Percentiles rank a stretch among this genome's conserved stretches.
Conservation (phyloP, 1,140 invertebrate species). For the Brachystomella parvula region DNA sequence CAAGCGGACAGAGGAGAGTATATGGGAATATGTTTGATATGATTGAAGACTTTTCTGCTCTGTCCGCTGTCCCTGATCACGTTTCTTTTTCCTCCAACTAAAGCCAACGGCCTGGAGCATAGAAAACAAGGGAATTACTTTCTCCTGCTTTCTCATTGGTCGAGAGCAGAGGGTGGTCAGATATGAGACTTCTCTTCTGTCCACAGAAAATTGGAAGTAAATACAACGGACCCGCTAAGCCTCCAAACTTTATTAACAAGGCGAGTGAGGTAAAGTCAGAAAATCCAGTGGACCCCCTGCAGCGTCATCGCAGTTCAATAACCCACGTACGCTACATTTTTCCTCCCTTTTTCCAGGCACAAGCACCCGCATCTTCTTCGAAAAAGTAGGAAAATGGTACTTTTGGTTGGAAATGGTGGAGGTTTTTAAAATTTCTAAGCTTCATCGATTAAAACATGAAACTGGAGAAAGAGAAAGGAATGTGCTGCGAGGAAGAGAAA, state of each 20-base stretch:
- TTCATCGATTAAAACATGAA: no score
- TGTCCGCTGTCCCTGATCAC: background rate
- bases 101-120: background rate
- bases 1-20: background rate
- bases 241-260: conserved; percentile 7
- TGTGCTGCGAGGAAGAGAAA: no score
- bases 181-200: background rate
- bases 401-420: no score
- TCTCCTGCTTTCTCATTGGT: conserved; percentile 1
- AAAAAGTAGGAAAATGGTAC: no score
- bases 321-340: background rate
- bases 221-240: conserved; percentile 2
- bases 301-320: no score
- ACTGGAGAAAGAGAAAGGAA: no score
- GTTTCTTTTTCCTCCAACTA: background rate
- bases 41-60: conserved; percentile 3
- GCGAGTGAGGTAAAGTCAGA: background rate
- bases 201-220: conserved; percentile 5
- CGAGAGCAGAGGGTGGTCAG: no score
- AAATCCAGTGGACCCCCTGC: conserved; percentile 2
- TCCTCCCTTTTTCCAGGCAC: no score
- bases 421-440: no score
- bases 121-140: conserved; percentile 4
- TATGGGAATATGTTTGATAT: conserved; percentile 1
- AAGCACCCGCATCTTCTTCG: no score